Evolutionary conservation across 2,797 vertebrate genomes (phyloP), one percentile per base, ranked within the genome.

Genomic region (Emys orbicularis): DNA sequence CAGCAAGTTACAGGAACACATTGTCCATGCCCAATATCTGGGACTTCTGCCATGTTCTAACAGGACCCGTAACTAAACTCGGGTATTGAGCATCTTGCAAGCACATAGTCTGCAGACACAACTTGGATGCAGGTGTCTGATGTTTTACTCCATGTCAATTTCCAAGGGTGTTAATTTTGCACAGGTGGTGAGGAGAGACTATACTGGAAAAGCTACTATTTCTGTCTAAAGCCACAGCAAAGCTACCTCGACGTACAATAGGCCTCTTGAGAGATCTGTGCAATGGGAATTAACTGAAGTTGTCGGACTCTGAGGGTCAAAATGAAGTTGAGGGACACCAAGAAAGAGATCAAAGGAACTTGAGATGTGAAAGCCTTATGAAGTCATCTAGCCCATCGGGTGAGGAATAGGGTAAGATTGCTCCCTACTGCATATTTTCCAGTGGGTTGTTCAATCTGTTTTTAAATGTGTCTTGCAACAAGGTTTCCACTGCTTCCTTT

Each of bases 201-300:
- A 15, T 34, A 18, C 15, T 34, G 18, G 1, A 12, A 81, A 47
- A 92, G 50, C 74, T 52, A 76, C 85, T 54, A 72, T 13, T 29
- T 54, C 74, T 72, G 85, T 76, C 68, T 1, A 10, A 0, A 1
- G 19, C 19, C 19, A 12, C n/a, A 41, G 65, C 65, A 41, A 72
- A 72, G 65, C 10, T 12, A 41, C 19, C 65, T 23, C 21, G 41
- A 41, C 5, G 1, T 41, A 41, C 65, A 23, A 25, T 3, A 23
- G n/a, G 74, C 54, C 49, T 79, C 37, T 7, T 4, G 12, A 49
- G 79, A 76, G 37, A 41, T 49, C 0, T 0, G n/a, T 57, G 15
- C 47, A 65, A 52, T 85, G 90, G 18, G 77, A 91, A 44, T 44
- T 18, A 50, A 34, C 57, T 18, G 21, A 79, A 3, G n/a, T 49